phyloP scores from a whole-genome alignment of 2,113 vertebrate species.

The Ceratotherium simum region DNA sequence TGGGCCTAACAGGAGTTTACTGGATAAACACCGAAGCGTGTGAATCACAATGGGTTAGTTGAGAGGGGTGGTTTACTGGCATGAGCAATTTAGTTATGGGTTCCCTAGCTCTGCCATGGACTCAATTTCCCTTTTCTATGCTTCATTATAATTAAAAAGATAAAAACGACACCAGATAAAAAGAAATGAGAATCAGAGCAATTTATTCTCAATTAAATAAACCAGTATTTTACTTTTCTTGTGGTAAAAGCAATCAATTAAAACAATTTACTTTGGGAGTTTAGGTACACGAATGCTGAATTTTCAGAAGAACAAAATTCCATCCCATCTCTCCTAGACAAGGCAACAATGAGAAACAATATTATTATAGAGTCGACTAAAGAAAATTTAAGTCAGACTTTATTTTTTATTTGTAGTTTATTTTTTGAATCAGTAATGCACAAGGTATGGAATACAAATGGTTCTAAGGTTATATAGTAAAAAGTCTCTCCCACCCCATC shows the following conservation, averaged over 20 bases:
- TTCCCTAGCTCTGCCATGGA: background rate
- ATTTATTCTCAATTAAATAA: background rate
- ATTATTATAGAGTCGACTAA: background rate
- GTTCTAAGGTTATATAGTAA: background rate
- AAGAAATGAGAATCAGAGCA: background rate
- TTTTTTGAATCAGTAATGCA: background rate
- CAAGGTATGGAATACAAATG: background rate
- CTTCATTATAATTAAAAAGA: background rate
- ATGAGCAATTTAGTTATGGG: background rate
- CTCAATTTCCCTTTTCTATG: background rate
- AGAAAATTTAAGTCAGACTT: conserved; percentile 30
- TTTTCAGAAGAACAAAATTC: conserved; percentile 36
- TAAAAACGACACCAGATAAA: background rate
- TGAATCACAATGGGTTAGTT: background rate
- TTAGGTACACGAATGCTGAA: background rate
- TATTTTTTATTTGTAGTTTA: background rate
- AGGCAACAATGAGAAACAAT: background rate
- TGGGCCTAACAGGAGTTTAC: background rate
- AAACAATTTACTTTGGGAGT: background rate
- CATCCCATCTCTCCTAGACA: background rate
- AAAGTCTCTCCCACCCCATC: background rate
- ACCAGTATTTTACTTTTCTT: background rate
- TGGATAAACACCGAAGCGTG: background rate
- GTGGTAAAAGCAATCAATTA: background rate
- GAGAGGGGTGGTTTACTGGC: background rate